Evolutionary conservation across 2,113 vertebrate species (phyloP), one percentile per base, ranked within the genome.

Genomic region (Carassius gibelio): DNA sequence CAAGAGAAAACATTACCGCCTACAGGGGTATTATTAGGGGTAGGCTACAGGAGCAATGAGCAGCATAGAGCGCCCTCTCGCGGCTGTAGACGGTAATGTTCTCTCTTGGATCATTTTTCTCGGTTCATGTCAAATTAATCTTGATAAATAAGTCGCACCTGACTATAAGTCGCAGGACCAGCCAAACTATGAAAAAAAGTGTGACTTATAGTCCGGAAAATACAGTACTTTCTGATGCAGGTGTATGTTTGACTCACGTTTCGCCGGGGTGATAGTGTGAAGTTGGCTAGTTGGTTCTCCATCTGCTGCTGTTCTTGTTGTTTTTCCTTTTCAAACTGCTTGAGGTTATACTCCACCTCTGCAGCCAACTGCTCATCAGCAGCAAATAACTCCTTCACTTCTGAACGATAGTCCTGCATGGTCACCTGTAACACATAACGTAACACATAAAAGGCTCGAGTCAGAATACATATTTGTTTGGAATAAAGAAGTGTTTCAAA

Each of bases 321-420:
- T 55, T 88, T 88, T 90, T 96, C 94, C 75, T 96, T 96, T 19
- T 94, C 95, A 2, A 96, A 96, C 64, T 91, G 94, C 93, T 94
- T 96, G 91, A 99, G 95, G 89, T 97, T 96, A 4, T 97, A 99
- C 88, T 99, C 98, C 34, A 99, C 92, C 87, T 99, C 98, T 0
- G 95, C 93, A 0, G 96, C 96, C 91, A 99, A 93, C 90, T 97
- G 98, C 86, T 96, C 97, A 81, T 99, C 98, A 8, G 92, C 93
- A 0, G 95, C 93, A 84, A 99, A 98, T 81, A 99, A 92, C 7
- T 98, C 96, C 88, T 96, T 97, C 87, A 99, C 93, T 90, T 98
- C 97, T 0, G 94, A 94, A 4, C 95, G 93, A 87, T 97, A 97
- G 88, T 99, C 97, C 86, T 98, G 96, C 97, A 99, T 96, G 52